Conservation (phyloP, 2,797 vertebrate species). For the Aphelocoma californica region DNA sequence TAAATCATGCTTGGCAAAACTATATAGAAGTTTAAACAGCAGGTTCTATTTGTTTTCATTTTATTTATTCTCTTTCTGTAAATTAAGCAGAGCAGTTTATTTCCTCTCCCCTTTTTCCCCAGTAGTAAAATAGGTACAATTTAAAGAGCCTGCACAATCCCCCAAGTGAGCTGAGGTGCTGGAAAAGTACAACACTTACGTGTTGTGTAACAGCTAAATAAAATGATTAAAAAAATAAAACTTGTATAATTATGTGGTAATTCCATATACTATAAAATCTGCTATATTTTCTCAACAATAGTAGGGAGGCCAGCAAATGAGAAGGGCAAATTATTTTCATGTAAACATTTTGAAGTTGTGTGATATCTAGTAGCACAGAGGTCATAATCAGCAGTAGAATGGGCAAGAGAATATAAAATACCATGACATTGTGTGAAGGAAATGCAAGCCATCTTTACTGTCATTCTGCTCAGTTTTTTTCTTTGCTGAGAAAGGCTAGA, state of each 20-base stretch:
- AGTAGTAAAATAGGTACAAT: not conserved
- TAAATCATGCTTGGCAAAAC: not conserved
- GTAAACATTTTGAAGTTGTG: not conserved
- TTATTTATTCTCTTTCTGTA: not conserved
- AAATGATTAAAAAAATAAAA: not conserved
- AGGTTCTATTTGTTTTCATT: not conserved
- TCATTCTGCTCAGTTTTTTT: not conserved
- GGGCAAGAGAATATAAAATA: not conserved
- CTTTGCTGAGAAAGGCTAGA: not conserved
- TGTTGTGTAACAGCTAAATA: not conserved
- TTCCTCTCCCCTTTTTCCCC: no score
- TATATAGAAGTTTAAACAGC: not conserved
- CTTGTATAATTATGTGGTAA: not conserved
- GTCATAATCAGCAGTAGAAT: not conserved
- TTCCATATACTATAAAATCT: not conserved
- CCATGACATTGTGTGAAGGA: not conserved
- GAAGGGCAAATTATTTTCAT: not conserved
- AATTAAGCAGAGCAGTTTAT: not conserved
- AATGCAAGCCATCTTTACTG: not conserved
- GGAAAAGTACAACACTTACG: not conserved
- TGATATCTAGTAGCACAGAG: not conserved
- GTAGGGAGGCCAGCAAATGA: not conserved
- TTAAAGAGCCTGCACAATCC: not conserved
- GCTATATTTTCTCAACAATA: not conserved
- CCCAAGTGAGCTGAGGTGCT: not conserved